Conservation (phyloP, 2,888 invertebrate genomes). For the Subacronicta megacephala region DNA sequence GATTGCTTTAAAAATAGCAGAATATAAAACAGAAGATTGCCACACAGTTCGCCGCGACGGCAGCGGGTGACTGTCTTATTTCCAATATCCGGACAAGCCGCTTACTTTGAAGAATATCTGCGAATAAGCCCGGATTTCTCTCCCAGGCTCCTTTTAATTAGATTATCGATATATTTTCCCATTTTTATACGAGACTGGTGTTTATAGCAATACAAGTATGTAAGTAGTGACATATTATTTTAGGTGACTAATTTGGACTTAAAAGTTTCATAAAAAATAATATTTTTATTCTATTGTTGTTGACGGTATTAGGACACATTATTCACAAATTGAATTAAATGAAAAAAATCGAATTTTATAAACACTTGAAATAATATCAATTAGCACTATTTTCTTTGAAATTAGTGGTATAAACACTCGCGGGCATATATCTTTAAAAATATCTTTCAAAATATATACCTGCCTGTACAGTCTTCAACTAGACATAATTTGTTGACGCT, state of each 20-base stretch:
- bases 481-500: too few relatives aligned
- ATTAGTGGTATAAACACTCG: too few relatives aligned
- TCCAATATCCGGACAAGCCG: conserved; percentile 39
- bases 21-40: conserved; percentile 11
- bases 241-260: neutral
- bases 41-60: neutral
- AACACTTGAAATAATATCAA: too few relatives aligned
- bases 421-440: too few relatives aligned
- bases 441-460: too few relatives aligned
- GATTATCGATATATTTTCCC: conserved; percentile 5
- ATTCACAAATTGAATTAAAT: too few relatives aligned
- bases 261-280: neutral
- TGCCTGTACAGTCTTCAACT: too few relatives aligned
- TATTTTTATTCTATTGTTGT: too few relatives aligned
- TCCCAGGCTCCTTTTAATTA: conserved; percentile 12
- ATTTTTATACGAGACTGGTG: neutral
- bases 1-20: conserved; percentile 10
- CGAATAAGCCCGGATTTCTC: conserved; percentile 12
- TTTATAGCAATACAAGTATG: neutral
- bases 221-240: too few relatives aligned
- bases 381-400: too few relatives aligned
- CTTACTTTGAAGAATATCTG: conserved; percentile 16
- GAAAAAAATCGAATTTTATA: too few relatives aligned
- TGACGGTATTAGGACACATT: too few relatives aligned
- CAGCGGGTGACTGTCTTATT: conserved; percentile 6